These are phyloP conservation scores for Zoroaster sp. DNA, from an alignment of 53 echinoderm and acorn worm genomes.

Conservation along the genomic window DNA sequence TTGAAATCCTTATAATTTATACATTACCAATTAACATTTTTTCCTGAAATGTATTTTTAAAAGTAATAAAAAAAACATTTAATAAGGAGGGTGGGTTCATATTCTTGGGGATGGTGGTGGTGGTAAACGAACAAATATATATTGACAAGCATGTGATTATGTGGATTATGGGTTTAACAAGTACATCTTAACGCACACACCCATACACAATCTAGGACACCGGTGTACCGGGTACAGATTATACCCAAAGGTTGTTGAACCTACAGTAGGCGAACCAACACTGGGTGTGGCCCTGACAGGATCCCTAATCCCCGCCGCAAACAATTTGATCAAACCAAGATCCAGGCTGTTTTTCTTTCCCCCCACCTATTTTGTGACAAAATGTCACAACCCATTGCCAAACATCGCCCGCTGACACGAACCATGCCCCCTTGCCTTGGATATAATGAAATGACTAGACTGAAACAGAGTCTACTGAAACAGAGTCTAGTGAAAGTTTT, in stretches of 20 bases:
- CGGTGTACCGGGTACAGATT: no score
- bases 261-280: background rate
- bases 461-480: background rate
- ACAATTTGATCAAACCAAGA: background rate
- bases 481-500: background rate
- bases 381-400: background rate
- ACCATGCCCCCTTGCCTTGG: background rate
- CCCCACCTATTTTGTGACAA: background rate
- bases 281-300: background rate
- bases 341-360: background rate
- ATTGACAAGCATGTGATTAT: no score
- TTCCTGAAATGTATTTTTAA: no score
- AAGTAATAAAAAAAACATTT: no score
- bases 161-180: no score
- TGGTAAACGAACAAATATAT: no score
- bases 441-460: background rate
- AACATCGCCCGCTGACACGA: background rate
- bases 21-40: no score
- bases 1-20: no score
- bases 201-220: no score
- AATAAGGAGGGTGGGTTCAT: no score
- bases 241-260: background rate
- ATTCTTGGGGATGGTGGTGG: no score
- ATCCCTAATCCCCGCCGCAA: background rate
- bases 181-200: no score